Evolutionary conservation across 2,888 invertebrate genomes (phyloP).

Genomic region (Agonopterix heracliana): DNA sequence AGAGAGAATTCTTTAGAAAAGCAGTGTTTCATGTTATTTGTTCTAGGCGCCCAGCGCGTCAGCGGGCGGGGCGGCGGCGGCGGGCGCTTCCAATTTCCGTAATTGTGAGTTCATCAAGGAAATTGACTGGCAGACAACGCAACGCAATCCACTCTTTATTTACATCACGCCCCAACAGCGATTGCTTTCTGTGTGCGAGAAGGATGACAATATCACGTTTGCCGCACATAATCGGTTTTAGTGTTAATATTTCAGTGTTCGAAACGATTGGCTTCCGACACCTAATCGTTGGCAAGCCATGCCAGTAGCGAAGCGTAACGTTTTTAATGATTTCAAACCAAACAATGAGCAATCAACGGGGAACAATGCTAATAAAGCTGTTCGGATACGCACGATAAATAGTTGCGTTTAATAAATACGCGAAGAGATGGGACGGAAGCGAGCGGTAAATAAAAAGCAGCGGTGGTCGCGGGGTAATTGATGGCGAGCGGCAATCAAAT

Average conservation of each 20-base stretch:
- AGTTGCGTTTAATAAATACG: constrained; percentile 40
- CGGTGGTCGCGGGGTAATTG: constrained; percentile 61
- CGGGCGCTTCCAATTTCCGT: constrained; percentile 62
- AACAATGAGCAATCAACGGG: constrained; percentile 41
- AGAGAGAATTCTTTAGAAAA: too few species aligned
- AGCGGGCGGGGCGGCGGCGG: constrained; percentile 18
- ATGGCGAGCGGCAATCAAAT: constrained; percentile 71
- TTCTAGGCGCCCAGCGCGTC: constrained; percentile 13
- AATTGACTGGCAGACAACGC: constrained; percentile 63
- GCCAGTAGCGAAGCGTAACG: constrained; percentile 9
- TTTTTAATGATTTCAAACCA: constrained; percentile 33
- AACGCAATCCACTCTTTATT: constrained; percentile 50
- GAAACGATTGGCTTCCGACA: constrained; percentile 15
- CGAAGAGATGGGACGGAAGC: constrained; percentile 36
- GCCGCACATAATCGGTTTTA: constrained; percentile 22
- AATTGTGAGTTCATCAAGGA: constrained; percentile 71
- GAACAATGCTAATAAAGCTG: constrained; percentile 42
- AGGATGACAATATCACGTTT: constrained; percentile 29
- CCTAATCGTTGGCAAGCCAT: constrained; percentile 5
- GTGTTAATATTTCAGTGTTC: constrained; percentile 24
- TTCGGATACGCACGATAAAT: constrained; percentile 39
- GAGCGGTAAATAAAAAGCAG: constrained; percentile 58
- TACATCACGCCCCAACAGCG: constrained; percentile 39
- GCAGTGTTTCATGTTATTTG: too few species aligned
- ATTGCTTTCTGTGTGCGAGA: constrained; percentile 33